These are phyloP conservation scores for Nephrocerus scutellatus DNA, from an alignment of 2,888 invertebrate genomes.

Conservation along the genomic window DNA sequence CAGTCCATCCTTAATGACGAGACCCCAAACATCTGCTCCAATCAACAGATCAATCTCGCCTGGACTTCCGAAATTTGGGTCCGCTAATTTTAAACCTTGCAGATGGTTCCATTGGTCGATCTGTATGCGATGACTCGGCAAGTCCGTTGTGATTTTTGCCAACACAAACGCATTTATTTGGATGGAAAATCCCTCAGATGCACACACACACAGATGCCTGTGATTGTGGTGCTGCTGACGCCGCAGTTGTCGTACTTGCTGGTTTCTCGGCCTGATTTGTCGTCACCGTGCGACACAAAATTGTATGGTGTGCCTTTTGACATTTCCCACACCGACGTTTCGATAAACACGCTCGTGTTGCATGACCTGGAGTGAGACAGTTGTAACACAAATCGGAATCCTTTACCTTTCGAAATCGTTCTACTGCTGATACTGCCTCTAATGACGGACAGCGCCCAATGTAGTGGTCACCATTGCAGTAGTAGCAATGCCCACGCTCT, in stretches of 20 bases:
- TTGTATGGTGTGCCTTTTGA: slow-evolving; percentile 6
- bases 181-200: slow-evolving; percentile 8
- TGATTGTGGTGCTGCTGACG: not conserved
- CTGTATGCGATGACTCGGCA: slow-evolving; percentile 2
- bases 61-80: not conserved
- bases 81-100: slow-evolving; percentile 5
- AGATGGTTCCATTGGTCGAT: slow-evolving; percentile 5
- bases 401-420: slow-evolving; percentile 9
- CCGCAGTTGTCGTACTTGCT: not conserved
- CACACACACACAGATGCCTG: slow-evolving; percentile 4
- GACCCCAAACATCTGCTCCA: slow-evolving; percentile 5
- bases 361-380: slow-evolving; percentile 13
- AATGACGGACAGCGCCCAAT: slow-evolving; percentile 2
- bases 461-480: slow-evolving; percentile 8
- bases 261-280: not conserved
- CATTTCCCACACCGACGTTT: slow-evolving; percentile 4
- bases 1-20: slow-evolving; percentile 4
- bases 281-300: slow-evolving; percentile 1
- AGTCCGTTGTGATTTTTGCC: slow-evolving; percentile 1
- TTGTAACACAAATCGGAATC: slow-evolving; percentile 10
- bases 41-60: slow-evolving; percentile 7
- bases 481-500: slow-evolving; percentile 8
- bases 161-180: slow-evolving; percentile 2
- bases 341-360: slow-evolving; percentile 8
- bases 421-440: not conserved